A percentile compares a stretch with the other conserved stretches of the same genome.
phyloP scores from a whole-genome alignment of 2,797 vertebrate species.

The Danio choprae region DNA sequence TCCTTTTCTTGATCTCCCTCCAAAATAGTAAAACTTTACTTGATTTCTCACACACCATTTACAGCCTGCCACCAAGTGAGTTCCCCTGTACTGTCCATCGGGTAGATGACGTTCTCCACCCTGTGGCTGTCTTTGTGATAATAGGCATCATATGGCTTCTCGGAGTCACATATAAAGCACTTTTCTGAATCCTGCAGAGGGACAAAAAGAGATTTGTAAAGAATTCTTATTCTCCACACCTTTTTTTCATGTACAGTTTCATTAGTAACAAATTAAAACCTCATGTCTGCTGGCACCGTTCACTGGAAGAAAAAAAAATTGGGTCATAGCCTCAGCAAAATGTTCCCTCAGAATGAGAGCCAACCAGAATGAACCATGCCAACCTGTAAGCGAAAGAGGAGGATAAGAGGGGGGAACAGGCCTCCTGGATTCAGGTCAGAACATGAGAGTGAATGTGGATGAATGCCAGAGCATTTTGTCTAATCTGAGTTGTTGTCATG shows the following conservation, averaged over 20 bases:
- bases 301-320: constrained; percentile 32
- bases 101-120: constrained; percentile 86
- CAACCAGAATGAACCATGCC: constrained; percentile 15
- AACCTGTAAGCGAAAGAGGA: constrained; percentile 33
- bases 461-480: constrained; percentile 64
- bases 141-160: constrained; percentile 62
- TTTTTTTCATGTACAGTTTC: constrained; percentile 3
- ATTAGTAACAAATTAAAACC: constrained; percentile 4
- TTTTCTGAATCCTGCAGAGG: constrained; percentile 82
- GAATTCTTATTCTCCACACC: neutral
- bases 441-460: constrained; percentile 49
- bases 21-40: neutral
- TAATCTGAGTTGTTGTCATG: constrained; percentile 76
- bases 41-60: constrained; percentile 75
- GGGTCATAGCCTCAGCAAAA: constrained; percentile 35
- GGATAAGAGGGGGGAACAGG: neutral
- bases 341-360: constrained; percentile 20
- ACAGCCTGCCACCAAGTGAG: constrained; percentile 90
- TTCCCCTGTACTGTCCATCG: constrained; percentile 67
- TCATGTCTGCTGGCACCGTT: neutral
- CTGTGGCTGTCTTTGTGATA: constrained; percentile 78
- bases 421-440: constrained; percentile 51
- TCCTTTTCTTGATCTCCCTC: neutral
- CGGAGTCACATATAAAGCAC: constrained; percentile 86
- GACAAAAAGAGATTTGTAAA: neutral